Evolutionary conservation across 2,888 invertebrate genomes (phyloP), one percentile per base, ranked within the genome.

Genomic region (Athalia circularis): DNA sequence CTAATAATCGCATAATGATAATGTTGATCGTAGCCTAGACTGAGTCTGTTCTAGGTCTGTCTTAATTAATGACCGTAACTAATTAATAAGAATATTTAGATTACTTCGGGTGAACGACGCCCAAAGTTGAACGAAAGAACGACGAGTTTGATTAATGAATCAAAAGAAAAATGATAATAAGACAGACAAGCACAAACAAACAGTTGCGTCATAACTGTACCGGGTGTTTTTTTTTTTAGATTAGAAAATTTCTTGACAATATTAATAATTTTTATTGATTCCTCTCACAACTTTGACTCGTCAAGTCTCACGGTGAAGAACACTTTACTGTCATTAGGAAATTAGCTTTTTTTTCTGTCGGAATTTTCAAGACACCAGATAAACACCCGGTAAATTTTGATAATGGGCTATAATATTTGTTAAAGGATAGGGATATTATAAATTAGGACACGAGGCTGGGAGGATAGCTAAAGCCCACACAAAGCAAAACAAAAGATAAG

Each of bases 41-140:
- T 90, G 89, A 87, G 89, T 90, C 88, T 90, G 90, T 89, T 87
- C 89, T 90, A 87, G 87, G 90, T 90, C 89, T 90, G 89, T 90
- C 90, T 90, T 89, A 84, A 81, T 86, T 83, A 86, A 76, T 61
- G 75, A 72, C 57, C 59, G 29, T 29, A 29, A 29, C 29, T 29
- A 29, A 29, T 29, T 29, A 29, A 29, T 29, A 29, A 29, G 29
- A 29, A 59, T 43, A 54, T 54, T 52, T 43, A 72, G 15, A 78
- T 82, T 59, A 59, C 5, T 54, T 54, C 54, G 43, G 72, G 72
- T 72, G 47, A 59, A 72, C 47, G 59, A 72, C 47, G 43, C 59
- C 72, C 47, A 72, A 59, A 54, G 77, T 15, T 8, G 13, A 62
- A 45, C 45, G 61, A 70, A 75, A 77, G 9, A 61, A 75, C 68